Evolutionary conservation across 2,888 invertebrate genomes (phyloP), one percentile per base, ranked within the genome.

Genomic region (Dicyrtomina minuta): DNA sequence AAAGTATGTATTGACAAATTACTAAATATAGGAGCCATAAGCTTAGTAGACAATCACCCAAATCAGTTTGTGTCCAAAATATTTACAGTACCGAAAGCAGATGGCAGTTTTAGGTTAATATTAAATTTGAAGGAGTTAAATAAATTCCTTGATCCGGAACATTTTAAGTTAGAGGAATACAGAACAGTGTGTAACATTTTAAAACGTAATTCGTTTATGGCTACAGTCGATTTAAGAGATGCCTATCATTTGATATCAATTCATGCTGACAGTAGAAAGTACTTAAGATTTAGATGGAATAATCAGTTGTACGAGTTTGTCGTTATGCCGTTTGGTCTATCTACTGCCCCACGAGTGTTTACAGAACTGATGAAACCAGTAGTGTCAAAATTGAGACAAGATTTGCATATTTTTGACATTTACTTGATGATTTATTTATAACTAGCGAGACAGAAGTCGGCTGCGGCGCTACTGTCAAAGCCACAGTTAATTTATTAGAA

Each of bases 101-200:
- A 65, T 58, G 68, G 70, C 13, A 27, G 15, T 17, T 61, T 15
- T 26, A 41, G n/a, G n/a, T n/a, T n/a, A n/a, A n/a, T n/a, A n/a
- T n/a, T n/a, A n/a, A n/a, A n/a, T n/a, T n/a, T n/a, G n/a, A n/a
- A n/a, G n/a, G n/a, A n/a, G n/a, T n/a, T 73, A 20, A 73, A 70
- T 26, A 33, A 46, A 43, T 73, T 55, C 66, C n/a, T 70, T 1
- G 17, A 22, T 1, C 58, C 65, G 27, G 56, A 66, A 22, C 70
- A 73, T 65, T 73, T 68, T 62, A 70, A 73, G 46, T 56, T 73
- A 58, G 72, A 72, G 51, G 70, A 70, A 27, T 60, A 65, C 44
- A 39, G 68, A 22, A 27, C n/a, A n/a, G n/a, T n/a, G n/a, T n/a
- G n/a, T n/a, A n/a, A n/a, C n/a, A n/a, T n/a, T n/a, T n/a, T n/a